Percentiles rank a stretch among this genome's conserved stretches.
Evolutionary conservation across 2,888 invertebrate genomes (phyloP).

Genomic region (Leucoma salicis): DNA sequence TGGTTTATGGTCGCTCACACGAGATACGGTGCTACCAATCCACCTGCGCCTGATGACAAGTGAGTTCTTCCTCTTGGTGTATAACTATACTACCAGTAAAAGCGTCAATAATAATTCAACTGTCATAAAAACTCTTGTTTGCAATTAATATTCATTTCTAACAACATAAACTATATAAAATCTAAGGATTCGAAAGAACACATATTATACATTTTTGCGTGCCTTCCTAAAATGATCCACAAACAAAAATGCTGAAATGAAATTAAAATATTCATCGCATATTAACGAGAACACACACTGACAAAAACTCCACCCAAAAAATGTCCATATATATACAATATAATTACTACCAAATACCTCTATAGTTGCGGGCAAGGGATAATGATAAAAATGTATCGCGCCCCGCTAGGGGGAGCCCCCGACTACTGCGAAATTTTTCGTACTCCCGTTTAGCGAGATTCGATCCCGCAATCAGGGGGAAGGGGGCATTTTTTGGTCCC

Average conservation of each 20-base stretch:
- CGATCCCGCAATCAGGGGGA: conserved; percentile 78
- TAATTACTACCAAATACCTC: conserved; percentile 67
- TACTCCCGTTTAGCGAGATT: conserved; percentile 75
- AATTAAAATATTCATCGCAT: conserved; percentile 4
- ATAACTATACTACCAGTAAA: too few relatives aligned
- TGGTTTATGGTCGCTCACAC: too few relatives aligned
- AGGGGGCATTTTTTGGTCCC: conserved; percentile 65
- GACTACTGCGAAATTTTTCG: conserved; percentile 63
- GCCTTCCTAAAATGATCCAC: neutral
- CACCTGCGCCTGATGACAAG: too few relatives aligned
- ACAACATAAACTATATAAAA: too few relatives aligned
- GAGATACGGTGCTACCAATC: too few relatives aligned
- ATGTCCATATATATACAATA: conserved; percentile 58
- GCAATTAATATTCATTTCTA: too few relatives aligned
- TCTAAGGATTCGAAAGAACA: too few relatives aligned
- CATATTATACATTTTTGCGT: too few relatives aligned
- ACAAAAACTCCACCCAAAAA: conserved; percentile 31
- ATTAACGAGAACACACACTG: conserved; percentile 10
- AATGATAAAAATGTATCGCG: conserved; percentile 78
- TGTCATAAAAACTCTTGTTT: too few relatives aligned
- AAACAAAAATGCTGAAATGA: neutral
- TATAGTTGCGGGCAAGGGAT: conserved; percentile 76
- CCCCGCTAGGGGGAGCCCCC: conserved; percentile 46
- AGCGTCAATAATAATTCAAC: too few relatives aligned
- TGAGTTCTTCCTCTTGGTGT: too few relatives aligned